These are phyloP conservation scores for Ondatra zibethicus DNA, from an alignment of 2,113 vertebrate genomes.

Conservation along the genomic window DNA sequence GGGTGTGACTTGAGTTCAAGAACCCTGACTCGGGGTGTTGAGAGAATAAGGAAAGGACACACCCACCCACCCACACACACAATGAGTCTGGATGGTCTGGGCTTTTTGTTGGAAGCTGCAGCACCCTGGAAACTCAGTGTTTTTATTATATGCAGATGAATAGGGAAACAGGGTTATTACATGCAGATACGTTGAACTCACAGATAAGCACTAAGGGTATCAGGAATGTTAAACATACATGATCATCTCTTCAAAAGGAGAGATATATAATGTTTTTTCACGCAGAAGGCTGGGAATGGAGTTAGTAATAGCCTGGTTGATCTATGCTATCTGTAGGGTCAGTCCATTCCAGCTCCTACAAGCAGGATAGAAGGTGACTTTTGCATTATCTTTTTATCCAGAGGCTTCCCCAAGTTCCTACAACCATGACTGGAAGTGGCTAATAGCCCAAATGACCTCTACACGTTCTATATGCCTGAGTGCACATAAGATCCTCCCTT, in stretches of 20 bases:
- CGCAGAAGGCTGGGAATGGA: background rate
- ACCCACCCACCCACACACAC: background rate
- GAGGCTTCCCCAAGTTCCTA: background rate
- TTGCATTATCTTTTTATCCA: background rate
- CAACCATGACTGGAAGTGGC: background rate
- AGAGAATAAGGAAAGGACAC: background rate
- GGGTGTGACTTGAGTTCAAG: background rate
- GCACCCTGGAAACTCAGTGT: background rate
- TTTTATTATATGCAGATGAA: background rate
- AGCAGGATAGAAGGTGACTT: background rate
- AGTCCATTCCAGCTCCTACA: background rate
- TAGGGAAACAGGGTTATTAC: background rate
- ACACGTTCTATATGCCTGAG: background rate
- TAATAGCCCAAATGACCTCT: background rate
- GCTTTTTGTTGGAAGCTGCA: background rate
- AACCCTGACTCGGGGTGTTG: background rate
- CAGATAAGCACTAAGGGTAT: background rate
- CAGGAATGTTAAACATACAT: background rate
- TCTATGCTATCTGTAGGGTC: background rate
- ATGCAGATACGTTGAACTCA: background rate
- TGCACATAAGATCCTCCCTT: background rate
- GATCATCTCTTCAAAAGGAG: background rate
- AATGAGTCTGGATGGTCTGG: background rate
- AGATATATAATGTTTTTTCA: background rate
- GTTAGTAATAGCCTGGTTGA: background rate